Conservation (phyloP, 2,113 vertebrate genomes). For the Catharus bicknelli region DNA sequence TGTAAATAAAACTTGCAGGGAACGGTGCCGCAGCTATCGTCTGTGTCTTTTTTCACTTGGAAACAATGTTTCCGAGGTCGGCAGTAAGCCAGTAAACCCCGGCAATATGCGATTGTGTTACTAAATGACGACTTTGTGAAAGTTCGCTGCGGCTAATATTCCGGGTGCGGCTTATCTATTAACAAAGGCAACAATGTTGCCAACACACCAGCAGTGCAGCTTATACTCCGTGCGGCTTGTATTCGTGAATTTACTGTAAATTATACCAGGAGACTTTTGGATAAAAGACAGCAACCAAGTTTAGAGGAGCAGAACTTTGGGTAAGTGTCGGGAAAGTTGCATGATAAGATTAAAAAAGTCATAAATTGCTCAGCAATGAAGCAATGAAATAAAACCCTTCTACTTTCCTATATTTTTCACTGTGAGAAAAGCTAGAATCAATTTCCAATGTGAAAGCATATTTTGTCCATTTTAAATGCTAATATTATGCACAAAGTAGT, state of each 20-base stretch:
- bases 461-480: not conserved
- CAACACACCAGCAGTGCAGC: too few species aligned
- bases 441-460: not conserved
- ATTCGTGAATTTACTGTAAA: not conserved
- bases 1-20: too few species aligned
- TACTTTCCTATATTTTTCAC: not conserved
- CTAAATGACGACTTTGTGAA: too few species aligned
- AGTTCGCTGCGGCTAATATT: too few species aligned
- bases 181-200: too few species aligned
- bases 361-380: not conserved
- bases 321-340: accelerated
- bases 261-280: not conserved
- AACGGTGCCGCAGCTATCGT: too few species aligned
- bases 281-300: not conserved
- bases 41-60: too few species aligned
- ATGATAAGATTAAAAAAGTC: not conserved
- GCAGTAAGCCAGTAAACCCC: too few species aligned
- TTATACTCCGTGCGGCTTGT: too few species aligned
- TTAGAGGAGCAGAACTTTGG: not conserved
- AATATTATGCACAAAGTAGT: not conserved
- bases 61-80: too few species aligned
- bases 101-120: too few species aligned
- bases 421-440: not conserved
- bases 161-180: too few species aligned
- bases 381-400: not conserved